These are phyloP conservation scores for Palythoa grandiflora DNA, from an alignment of 92 coral and sea anemone species.

Conservation along the genomic window DNA sequence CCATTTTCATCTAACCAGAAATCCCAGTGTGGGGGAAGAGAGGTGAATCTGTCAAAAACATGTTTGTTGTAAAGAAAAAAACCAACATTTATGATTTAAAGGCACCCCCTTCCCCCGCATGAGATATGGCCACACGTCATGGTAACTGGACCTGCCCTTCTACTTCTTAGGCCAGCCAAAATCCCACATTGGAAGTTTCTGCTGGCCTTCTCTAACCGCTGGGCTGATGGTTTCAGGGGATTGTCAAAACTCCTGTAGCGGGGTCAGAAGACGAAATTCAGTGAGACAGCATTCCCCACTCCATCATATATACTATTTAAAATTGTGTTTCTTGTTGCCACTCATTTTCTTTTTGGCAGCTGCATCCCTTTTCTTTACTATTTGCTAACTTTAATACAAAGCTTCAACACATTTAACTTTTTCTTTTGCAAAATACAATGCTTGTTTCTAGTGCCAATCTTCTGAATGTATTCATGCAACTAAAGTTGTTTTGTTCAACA, in stretches of 20 bases:
- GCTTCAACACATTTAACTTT: background rate
- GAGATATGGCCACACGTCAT: constrained; percentile 68
- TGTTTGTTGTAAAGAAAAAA: constrained; percentile 57
- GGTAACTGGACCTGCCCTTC: constrained; percentile 44
- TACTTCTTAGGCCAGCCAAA: constrained; percentile 52
- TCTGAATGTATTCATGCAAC: constrained; percentile 7
- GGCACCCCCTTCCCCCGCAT: constrained; percentile 48
- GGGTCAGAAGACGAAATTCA: constrained; percentile 31
- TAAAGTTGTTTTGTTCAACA: constrained; percentile 20
- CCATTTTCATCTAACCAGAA: constrained; percentile 59
- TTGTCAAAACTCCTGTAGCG: constrained; percentile 62
- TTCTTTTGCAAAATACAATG: background rate
- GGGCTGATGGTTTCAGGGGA: constrained; percentile 51
- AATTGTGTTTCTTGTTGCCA: background rate
- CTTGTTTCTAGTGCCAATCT: background rate
- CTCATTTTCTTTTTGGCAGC: background rate
- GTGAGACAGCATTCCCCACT: background rate
- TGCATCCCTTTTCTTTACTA: background rate
- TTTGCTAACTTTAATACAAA: background rate
- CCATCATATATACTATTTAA: background rate
- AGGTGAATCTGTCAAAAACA: constrained; percentile 57
- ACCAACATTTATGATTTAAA: constrained; percentile 64
- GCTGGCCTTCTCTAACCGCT: constrained; percentile 60
- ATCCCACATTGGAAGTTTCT: constrained; percentile 58
- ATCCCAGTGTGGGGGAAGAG: constrained; percentile 66